These are phyloP conservation scores for Zaprionus obscuricornis DNA, from an alignment of 2,888 invertebrate genomes.

Conservation along the genomic window DNA sequence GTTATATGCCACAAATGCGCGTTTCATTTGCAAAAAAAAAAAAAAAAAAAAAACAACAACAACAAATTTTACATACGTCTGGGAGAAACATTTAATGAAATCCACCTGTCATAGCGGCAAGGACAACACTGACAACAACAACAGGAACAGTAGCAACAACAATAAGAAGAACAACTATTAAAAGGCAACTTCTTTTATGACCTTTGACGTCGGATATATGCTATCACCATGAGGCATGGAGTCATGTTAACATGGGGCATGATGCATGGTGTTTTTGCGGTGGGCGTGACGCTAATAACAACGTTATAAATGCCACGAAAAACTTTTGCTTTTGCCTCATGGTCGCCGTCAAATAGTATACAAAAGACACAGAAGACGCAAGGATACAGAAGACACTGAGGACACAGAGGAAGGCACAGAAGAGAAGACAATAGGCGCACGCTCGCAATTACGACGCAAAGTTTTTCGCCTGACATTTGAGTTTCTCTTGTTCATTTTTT, in stretches of 20 bases:
- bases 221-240: constrained; percentile 10
- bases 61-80: too few species aligned
- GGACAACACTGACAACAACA: constrained; percentile 7
- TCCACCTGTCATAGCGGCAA: too few species aligned
- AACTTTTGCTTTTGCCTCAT: neutral
- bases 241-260: neutral
- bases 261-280: constrained; percentile 1
- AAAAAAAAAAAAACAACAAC: too few species aligned
- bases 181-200: constrained; percentile 13
- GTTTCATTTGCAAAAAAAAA: too few species aligned
- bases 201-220: constrained; percentile 32
- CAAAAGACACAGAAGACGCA: neutral
- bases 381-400: constrained; percentile 31
- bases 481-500: constrained; percentile 28
- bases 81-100: too few species aligned
- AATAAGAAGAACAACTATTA: neutral
- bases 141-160: neutral
- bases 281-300: constrained; percentile 37
- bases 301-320: constrained; percentile 38
- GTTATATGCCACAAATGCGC: constrained; percentile 21
- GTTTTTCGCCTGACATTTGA: constrained; percentile 68
- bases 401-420: constrained; percentile 5
- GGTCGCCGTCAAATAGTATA: too few species aligned
- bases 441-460: constrained; percentile 67
- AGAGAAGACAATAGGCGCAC: constrained; percentile 59